Evolutionary conservation across 2,113 vertebrate species (phyloP).

Genomic region (Orcinus orca): DNA sequence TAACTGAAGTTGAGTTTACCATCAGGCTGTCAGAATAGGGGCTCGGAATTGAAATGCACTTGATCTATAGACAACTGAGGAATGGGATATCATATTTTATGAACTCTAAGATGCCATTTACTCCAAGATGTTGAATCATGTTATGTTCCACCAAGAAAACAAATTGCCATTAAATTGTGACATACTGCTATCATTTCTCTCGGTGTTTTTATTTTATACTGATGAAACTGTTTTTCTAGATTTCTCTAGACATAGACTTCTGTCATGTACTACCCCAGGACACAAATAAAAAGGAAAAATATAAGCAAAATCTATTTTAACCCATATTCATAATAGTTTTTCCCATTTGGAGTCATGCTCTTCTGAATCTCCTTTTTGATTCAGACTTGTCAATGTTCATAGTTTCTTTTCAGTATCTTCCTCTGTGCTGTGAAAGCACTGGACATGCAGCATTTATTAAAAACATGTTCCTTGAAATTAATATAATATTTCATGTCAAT

Average conservation of each 20-base stretch:
- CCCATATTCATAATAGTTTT: neutral
- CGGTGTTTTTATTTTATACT: neutral
- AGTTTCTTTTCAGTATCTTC: neutral
- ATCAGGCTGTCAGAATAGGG: neutral
- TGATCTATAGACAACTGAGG: neutral
- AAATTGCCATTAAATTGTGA: neutral
- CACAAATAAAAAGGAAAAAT: neutral
- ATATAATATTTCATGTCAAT: neutral
- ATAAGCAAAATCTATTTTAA: neutral
- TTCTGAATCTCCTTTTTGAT: neutral
- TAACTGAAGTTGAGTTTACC: neutral
- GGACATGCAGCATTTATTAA: neutral
- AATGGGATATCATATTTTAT: neutral
- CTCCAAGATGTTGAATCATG: neutral
- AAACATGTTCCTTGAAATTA: neutral
- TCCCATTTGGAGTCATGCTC: neutral
- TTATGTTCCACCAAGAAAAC: neutral
- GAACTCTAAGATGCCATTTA: neutral
- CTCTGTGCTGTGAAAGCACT: neutral
- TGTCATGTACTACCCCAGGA: neutral
- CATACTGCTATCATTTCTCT: neutral
- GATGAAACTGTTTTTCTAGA: neutral
- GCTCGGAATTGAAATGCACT: neutral
- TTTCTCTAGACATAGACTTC: neutral
- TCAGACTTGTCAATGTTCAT: neutral